Evolutionary conservation across 2,797 vertebrate species (phyloP), one percentile per base, ranked within the genome.

Genomic region (Catharus ustulatus): DNA sequence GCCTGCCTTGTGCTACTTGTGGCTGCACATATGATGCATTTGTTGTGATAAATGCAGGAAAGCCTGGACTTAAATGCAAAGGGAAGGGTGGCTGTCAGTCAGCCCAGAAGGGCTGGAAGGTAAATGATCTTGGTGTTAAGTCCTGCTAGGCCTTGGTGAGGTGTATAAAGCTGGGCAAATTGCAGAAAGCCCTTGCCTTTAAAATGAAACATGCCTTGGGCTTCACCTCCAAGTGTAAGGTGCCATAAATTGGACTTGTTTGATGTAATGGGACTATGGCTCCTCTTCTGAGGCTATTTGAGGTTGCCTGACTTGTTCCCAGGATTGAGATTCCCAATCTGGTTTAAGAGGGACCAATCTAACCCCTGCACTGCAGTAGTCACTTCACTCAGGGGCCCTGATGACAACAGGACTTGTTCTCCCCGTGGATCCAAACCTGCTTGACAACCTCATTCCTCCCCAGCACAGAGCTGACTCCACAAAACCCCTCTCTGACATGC

Each of bases 361-460:
- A 36, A 58, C 5, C 8, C 45, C 32, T 75, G 54, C 23, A 24
- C 3, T 68, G 54, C 58, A 75, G 48, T 63, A 74, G 23, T 30
- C 3, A 0, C 19, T 86, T 67, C 42, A 15, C 27, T 13, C 34
- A 13, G n/a, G 26, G 38, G 20, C 3, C 9, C 22, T 1, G 7
- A 15, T 32, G 52, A 12, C 49, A 51, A 11, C 10, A 12, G 32
- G 15, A n/a, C 5, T 78, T 7, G 6, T 38, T 74, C 57, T 78
- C 12, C 54, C 18, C 2, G 1, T 2, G 23, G 62, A 61, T 68
- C 74, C 66, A 81, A 81, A 90, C 91, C 81, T 74, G 61, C 30
- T 32, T 6, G 7, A 32, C 62, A 49, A 2, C 58, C 9, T 72
- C 49, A 11, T 34, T 72, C 49, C 58, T 81, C 32, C 29, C 34